Base-by-base conservation (phyloP, 2,888 invertebrate genomes). In the Trisateles emortualis region DNA sequence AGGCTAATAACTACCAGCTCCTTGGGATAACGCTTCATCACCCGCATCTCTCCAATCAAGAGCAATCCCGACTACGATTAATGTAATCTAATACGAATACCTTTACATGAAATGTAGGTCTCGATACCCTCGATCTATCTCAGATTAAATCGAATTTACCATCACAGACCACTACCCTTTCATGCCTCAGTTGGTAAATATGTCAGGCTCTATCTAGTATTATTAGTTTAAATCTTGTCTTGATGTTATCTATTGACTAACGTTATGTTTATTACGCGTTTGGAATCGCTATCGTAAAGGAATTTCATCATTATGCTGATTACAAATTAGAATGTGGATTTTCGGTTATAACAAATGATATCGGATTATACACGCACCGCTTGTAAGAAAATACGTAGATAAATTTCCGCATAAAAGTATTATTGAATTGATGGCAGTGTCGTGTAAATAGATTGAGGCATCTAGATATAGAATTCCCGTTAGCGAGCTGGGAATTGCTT, bases 401-500 rank as follows among this genome's bases (percentile, higher is more conserved):
- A n/a, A n/a, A n/a, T n/a, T n/a, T n/a, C n/a, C n/a, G 9, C 10
- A 45, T 16, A 8, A 14, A 45, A 9, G 33, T 40, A 41, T 40
- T 32, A 40, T 32, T 41, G 39, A 16, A 43, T 46, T 52, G 38
- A 44, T 35, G 47, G 33, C 44, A 42, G 48, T 14, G 39, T 52
- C 55, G 14, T 24, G 9, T 41, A 43, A 43, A 42, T 48, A n/a
- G 14, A 41, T 19, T 24, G 30, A 8, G 1, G 29, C 10, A 17
- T 50, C 39, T 48, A 48, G 64, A 60, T 66, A 74, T 74, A 74
- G 76, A 80, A 80, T 79, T 84, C 83, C 84, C 76, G 81, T 80
- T 82, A 79, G 81, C 76, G 71, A 76, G 72, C 76, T 82, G 83
- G 84, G 84, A 89, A 90, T 92, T 88, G 78, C 87, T 90, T 91